A percentile compares a stretch with the other conserved stretches of the same genome.
phyloP scores from a whole-genome alignment of 2,888 invertebrate genomes.

The Muschampia plurimacula region DNA sequence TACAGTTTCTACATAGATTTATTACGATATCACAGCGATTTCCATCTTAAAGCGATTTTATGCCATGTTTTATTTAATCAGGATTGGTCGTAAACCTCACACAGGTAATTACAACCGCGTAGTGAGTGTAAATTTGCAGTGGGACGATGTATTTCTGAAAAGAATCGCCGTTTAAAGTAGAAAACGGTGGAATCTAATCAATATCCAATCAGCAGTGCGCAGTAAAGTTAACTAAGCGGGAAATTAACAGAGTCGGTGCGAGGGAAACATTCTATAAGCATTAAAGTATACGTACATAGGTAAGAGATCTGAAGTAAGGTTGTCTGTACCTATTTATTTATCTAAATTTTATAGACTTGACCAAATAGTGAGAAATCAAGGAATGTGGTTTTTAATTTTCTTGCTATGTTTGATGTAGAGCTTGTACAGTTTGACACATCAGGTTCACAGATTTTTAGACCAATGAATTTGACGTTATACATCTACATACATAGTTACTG shows the following conservation, averaged over 20 bases:
- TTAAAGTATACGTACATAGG: neutral
- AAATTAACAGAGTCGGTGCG: slow-evolving; percentile 74
- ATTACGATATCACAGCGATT: slow-evolving; percentile 39
- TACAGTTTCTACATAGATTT: slow-evolving; percentile 25
- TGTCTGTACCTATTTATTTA: neutral
- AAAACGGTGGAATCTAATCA: slow-evolving; percentile 81
- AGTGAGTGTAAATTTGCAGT: slow-evolving; percentile 82
- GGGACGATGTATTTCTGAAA: slow-evolving; percentile 75
- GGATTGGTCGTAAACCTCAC: slow-evolving; percentile 70
- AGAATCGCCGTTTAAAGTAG: slow-evolving; percentile 75
- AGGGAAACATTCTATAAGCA: slow-evolving; percentile 50
- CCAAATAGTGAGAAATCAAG: no score
- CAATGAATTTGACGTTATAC: no score
- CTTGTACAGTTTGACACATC: no score
- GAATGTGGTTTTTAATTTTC: no score
- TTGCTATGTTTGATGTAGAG: no score
- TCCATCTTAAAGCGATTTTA: slow-evolving; percentile 60
- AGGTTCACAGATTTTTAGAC: no score
- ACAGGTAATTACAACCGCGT: slow-evolving; percentile 75
- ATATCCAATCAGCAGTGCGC: slow-evolving; percentile 79
- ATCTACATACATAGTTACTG: no score
- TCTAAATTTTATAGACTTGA: no score
- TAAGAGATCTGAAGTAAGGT: slow-evolving; percentile 12
- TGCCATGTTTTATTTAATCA: slow-evolving; percentile 79
- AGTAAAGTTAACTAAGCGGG: slow-evolving; percentile 84